Evolutionary conservation across 2,113 vertebrate genomes (phyloP).

Genomic region (Pampusana beccarii): DNA sequence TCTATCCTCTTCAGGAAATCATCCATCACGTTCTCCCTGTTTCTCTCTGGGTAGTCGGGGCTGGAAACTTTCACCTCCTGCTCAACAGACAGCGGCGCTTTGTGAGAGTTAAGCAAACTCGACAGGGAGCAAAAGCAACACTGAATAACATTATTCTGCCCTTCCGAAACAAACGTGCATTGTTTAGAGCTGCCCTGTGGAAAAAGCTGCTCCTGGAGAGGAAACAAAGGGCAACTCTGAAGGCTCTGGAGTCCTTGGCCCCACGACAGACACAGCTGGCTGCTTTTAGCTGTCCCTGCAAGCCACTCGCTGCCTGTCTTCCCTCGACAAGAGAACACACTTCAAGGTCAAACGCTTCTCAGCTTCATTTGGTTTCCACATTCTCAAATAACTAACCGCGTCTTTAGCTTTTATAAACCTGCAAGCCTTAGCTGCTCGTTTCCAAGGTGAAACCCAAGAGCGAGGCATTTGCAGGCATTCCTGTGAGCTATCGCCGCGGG

Average conservation of each 20-base stretch:
- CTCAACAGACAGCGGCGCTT: neutral
- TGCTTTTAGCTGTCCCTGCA: neutral
- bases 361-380: neutral
- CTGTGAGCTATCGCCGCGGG: neutral
- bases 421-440: neutral
- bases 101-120: slow-evolving; percentile 3
- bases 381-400: neutral
- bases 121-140: neutral
- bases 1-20: slow-evolving; percentile 98
- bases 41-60: slow-evolving; percentile 92
- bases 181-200: neutral
- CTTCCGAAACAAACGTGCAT: neutral
- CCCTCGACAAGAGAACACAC: neutral
- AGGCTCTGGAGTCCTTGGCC: neutral
- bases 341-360: slow-evolving; percentile 13
- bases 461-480: neutral
- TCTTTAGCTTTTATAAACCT: neutral
- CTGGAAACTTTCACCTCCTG: slow-evolving; percentile 99
- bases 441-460: neutral
- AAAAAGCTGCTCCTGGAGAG: slow-evolving; percentile 23
- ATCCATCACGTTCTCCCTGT: slow-evolving; percentile 94
- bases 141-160: neutral
- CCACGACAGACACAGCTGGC: neutral
- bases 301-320: neutral
- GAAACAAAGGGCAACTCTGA: slow-evolving; percentile 29